These are phyloP conservation scores for Craniophora ligustri DNA, from an alignment of 2,888 invertebrate genomes.

Conservation along the genomic window DNA sequence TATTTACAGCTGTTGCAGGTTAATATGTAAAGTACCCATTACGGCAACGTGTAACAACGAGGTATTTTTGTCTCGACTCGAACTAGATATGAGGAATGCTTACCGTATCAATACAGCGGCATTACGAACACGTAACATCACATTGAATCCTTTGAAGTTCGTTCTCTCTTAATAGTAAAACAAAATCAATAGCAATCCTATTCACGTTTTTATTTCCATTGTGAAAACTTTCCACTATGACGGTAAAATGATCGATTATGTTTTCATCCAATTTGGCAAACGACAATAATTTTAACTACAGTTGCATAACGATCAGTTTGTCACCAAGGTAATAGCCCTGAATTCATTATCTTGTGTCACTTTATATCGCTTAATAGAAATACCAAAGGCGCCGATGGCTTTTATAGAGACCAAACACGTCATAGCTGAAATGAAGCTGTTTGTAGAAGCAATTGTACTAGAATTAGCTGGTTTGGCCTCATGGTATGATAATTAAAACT, in stretches of 20 bases:
- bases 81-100: slow-evolving; percentile 11
- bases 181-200: slow-evolving; percentile 39
- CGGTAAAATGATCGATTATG: slow-evolving; percentile 72
- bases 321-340: slow-evolving; percentile 72
- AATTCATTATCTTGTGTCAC: slow-evolving; percentile 71
- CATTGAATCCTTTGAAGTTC: slow-evolving; percentile 34
- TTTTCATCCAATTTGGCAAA: slow-evolving; percentile 71
- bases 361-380: slow-evolving; percentile 68
- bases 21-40: slow-evolving; percentile 73
- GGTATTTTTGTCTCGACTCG: slow-evolving; percentile 69
- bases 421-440: slow-evolving; percentile 59
- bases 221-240: slow-evolving; percentile 58
- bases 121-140: slow-evolving; percentile 12
- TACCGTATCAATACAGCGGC: slow-evolving; percentile 10
- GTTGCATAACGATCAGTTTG: slow-evolving; percentile 72
- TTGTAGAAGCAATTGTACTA: slow-evolving; percentile 50
- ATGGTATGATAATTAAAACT: slow-evolving; percentile 36
- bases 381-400: slow-evolving; percentile 58
- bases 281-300: slow-evolving; percentile 68
- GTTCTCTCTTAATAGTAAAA: slow-evolving; percentile 8
- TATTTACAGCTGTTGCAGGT: slow-evolving; percentile 83
- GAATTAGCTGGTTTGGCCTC: slow-evolving; percentile 51
- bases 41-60: slow-evolving; percentile 76
- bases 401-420: slow-evolving; percentile 64
- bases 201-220: slow-evolving; percentile 42